Evolutionary conservation across 2,797 vertebrate genomes (phyloP).

Genomic region (Denticeps clupeoides): DNA sequence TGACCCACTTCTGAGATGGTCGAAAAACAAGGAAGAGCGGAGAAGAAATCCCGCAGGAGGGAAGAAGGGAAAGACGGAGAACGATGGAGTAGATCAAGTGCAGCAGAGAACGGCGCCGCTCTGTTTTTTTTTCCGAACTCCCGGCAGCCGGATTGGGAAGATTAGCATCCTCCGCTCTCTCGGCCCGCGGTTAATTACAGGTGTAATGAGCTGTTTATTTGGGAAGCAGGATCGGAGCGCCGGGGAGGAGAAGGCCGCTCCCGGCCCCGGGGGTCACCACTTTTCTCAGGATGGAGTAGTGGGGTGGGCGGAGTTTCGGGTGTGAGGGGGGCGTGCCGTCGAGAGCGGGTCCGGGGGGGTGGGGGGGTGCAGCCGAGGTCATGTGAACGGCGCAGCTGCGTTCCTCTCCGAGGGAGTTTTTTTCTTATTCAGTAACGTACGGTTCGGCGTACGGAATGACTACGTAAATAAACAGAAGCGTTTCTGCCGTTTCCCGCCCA

Average conservation of each 20-base stretch:
- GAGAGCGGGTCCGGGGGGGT: constrained; percentile 55
- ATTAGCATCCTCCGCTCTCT: constrained; percentile 58
- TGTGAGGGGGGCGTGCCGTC: constrained; percentile 35
- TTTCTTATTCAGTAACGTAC: too few species aligned
- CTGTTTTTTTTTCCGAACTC: constrained; percentile 30
- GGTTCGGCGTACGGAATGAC: too few species aligned
- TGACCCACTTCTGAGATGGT: constrained; percentile 70
- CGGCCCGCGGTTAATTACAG: constrained; percentile 64
- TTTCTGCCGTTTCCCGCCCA: constrained; percentile 22
- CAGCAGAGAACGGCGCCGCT: too few species aligned
- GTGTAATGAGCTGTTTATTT: constrained; percentile 74
- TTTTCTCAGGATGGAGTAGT: constrained; percentile 60
- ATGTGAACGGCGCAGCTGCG: constrained; percentile 70
- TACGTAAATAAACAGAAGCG: too few species aligned
- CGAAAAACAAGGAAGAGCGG: constrained; percentile 59
- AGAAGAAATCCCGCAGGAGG: constrained; percentile 50
- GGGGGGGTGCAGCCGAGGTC: constrained; percentile 63
- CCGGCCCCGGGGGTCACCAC: too few species aligned
- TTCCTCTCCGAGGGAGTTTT: constrained; percentile 67
- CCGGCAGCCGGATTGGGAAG: constrained; percentile 56
- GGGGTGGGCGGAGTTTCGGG: constrained; percentile 8
- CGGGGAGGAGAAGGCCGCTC: constrained; percentile 15
- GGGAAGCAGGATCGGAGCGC: constrained; percentile 47
- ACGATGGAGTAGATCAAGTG: constrained; percentile 23
- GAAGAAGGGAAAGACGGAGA: constrained; percentile 13